These are phyloP conservation scores for Ibycter americanus DNA, from an alignment of 2,797 vertebrate species.

Conservation along the genomic window DNA sequence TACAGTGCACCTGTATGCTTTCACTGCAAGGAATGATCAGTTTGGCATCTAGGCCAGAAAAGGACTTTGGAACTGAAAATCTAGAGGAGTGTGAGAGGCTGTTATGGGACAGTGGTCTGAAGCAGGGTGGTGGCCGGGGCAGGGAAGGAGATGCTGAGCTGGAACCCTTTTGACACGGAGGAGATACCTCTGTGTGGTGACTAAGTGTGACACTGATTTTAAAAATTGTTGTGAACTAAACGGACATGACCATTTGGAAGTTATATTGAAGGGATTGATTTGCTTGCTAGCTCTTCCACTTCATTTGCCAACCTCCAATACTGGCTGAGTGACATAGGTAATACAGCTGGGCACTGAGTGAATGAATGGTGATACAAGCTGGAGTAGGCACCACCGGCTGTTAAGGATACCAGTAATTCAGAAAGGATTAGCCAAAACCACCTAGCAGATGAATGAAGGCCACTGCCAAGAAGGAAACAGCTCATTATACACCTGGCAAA, in stretches of 20 bases:
- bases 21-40: not conserved
- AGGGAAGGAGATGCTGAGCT: not conserved
- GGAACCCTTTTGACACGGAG: not conserved
- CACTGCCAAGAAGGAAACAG: not conserved
- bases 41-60: not conserved
- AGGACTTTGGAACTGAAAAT: not conserved
- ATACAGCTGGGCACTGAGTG: not conserved
- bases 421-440: not conserved
- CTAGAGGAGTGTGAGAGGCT: not conserved
- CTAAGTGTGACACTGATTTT: not conserved
- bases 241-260: rapidly evolving
- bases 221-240: not conserved
- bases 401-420: not conserved
- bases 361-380: not conserved
- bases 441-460: not conserved
- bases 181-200: not conserved
- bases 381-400: not conserved
- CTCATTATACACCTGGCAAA: not conserved
- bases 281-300: not conserved
- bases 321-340: not conserved
- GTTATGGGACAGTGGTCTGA: not conserved
- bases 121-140: not conserved
- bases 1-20: rapidly evolving
- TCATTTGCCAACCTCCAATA: not conserved
- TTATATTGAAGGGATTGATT: not conserved